Conservation (phyloP, 2,888 invertebrate species). For the Geophilus truncorum region DNA sequence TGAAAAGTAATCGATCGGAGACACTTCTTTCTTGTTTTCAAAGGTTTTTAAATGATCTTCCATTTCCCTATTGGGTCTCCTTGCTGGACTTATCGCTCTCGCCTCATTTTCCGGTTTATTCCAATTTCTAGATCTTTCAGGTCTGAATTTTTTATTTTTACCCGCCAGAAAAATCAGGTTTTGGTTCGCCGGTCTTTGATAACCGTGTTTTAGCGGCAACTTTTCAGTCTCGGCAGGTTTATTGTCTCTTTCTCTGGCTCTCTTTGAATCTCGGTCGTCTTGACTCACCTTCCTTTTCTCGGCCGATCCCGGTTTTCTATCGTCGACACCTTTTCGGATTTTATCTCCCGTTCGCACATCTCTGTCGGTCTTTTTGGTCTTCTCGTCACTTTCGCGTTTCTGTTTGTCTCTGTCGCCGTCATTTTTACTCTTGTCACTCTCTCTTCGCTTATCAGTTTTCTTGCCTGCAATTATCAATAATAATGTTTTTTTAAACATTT, state of each 20-base stretch:
- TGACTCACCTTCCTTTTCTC: neutral
- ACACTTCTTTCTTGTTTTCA: neutral
- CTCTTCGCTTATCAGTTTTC: neutral
- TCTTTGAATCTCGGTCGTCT: neutral
- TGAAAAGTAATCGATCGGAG: neutral
- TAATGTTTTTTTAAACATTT: no score
- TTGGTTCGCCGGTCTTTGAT: neutral
- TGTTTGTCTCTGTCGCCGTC: neutral
- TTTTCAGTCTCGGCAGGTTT: neutral
- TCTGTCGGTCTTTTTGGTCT: neutral
- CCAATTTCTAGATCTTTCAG: no score
- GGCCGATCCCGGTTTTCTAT: neutral
- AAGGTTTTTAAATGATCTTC: no score
- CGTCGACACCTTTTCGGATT: neutral
- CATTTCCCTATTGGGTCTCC: neutral
- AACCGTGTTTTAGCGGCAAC: neutral
- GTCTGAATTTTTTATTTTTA: neutral
- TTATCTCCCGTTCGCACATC: neutral
- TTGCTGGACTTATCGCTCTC: no score
- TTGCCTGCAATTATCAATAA: neutral
- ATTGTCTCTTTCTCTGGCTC: neutral
- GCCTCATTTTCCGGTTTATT: no score
- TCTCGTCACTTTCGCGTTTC: neutral
- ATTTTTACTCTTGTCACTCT: neutral
- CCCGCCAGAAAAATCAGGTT: neutral